Conservation (phyloP, 1,140 invertebrate genomes). For the Anagrus nilaparvatae region DNA sequence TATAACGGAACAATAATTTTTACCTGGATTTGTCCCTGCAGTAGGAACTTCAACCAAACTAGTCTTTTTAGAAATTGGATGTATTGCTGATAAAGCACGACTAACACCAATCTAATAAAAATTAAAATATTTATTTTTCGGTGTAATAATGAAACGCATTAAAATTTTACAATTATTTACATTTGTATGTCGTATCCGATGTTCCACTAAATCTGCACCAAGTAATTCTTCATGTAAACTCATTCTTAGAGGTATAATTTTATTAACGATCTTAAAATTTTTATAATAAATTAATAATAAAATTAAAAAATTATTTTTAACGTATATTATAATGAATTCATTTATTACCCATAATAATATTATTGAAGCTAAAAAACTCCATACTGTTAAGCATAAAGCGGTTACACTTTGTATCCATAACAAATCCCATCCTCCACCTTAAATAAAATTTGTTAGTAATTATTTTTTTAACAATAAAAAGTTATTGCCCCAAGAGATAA, state of each 20-base stretch:
- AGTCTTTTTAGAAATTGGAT: conserved; percentile 35
- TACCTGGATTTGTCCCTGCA: conserved; percentile 50
- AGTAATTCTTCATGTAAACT: conserved; percentile 70
- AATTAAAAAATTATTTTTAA: no score
- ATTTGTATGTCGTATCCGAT: conserved; percentile 57
- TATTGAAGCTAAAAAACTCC: conserved; percentile 63
- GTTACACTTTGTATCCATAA: conserved; percentile 70
- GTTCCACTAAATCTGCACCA: conserved; percentile 83
- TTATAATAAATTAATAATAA: no score
- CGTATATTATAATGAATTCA: no score
- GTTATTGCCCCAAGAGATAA: no score
- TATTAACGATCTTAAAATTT: no score
- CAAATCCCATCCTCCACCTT: conserved; percentile 76
- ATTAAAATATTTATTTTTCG: no score
- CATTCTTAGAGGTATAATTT: conserved; percentile 74
- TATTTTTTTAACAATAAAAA: no score
- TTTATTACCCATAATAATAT: conserved; percentile 59
- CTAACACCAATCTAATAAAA: conserved; percentile 47
- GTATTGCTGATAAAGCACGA: conserved; percentile 48
- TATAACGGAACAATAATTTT: no score
- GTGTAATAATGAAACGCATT: no score
- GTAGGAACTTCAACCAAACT: conserved; percentile 33
- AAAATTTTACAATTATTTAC: no score
- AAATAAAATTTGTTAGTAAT: no score
- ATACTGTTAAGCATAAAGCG: conserved; percentile 55